Percentiles rank a stretch among this genome's conserved stretches.
phyloP scores from a whole-genome alignment of 2,797 vertebrate genomes.

The Hippocampus kuda region DNA sequence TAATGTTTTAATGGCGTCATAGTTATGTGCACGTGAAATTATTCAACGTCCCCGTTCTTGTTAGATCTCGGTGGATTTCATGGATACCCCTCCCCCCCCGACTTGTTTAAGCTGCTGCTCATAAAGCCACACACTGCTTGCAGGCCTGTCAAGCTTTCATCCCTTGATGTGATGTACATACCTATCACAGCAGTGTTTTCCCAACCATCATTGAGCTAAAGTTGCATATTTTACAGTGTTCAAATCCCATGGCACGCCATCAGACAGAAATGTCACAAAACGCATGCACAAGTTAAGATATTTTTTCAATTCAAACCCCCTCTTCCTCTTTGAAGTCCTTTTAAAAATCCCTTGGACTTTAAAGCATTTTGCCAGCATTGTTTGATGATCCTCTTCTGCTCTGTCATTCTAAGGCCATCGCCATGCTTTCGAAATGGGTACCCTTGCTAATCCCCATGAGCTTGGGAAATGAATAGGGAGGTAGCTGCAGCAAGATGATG shows the following conservation, averaged over 20 bases:
- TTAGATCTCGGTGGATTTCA: constrained; percentile 22
- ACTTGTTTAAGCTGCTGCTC: constrained; percentile 27
- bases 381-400: too few relatives aligned
- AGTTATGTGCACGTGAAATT: neutral
- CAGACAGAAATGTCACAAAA: neutral
- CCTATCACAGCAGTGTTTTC: neutral
- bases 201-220: neutral
- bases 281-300: neutral
- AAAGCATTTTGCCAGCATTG: neutral
- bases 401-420: too few relatives aligned
- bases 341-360: neutral
- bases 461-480: too few relatives aligned
- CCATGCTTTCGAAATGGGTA: too few relatives aligned
- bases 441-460: too few relatives aligned
- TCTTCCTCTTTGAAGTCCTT: neutral
- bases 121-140: constrained; percentile 13
- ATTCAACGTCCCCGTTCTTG: constrained; percentile 12
- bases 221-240: neutral
- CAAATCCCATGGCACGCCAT: neutral
- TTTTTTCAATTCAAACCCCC: neutral
- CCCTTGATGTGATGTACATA: neutral
- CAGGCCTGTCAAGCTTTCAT: constrained; percentile 5
- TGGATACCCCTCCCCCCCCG: constrained; percentile 27
- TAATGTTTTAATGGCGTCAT: neutral
- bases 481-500: too few relatives aligned